Base-by-base conservation (phyloP, 2,797 vertebrate species). In the Acanthis flammea region DNA sequence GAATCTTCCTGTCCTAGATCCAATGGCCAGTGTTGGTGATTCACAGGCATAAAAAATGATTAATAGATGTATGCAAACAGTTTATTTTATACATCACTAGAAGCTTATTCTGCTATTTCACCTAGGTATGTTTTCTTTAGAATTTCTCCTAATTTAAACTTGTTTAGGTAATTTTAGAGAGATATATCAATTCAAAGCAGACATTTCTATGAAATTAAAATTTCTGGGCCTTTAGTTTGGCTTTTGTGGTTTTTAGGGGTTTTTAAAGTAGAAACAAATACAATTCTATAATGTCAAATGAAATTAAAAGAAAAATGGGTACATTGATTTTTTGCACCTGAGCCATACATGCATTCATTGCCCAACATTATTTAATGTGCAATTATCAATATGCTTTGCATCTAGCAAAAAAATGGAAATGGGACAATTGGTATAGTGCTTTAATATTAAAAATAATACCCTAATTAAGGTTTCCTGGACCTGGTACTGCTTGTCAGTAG, bases 11-110 rank as follows among this genome's bases (percentile, higher is more conserved):
- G 22, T 63, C 28, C 21, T 68, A 45, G 16, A 57, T 50, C 23
- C 42, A 16, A 37, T 70, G 13, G 14, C 10, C 30, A 61, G 9
- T 76, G 10, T 50, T 54, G 27, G 8, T 31, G 41, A 60, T 57
- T 79, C 57, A 70, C 33, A 63, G 27, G 9, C 30, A 33, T 13
- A 12, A 8, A 48, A 61, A 62, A 54, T 42, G 7, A 41, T 21
- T 6, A 9, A 53, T 47, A 61, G 3, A 42, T 2, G 2, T 9
- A 14, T 27, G 5, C 0, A 4, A 31, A 31, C 9, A 45, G 14
- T 53, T 62, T 77, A 6, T 73, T 73, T 62, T 48, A n/a, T 72
- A 22, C 10, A 18, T 39, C 14, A 6, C 5, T 35, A 3, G 17
- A 76, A 10, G 25, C 28, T 44, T 39, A 30, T 7, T 70, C 47